Evolutionary conservation across 2,113 vertebrate genomes (phyloP), one percentile per base, ranked within the genome.

Genomic region (Epinephelus cyanopodus): DNA sequence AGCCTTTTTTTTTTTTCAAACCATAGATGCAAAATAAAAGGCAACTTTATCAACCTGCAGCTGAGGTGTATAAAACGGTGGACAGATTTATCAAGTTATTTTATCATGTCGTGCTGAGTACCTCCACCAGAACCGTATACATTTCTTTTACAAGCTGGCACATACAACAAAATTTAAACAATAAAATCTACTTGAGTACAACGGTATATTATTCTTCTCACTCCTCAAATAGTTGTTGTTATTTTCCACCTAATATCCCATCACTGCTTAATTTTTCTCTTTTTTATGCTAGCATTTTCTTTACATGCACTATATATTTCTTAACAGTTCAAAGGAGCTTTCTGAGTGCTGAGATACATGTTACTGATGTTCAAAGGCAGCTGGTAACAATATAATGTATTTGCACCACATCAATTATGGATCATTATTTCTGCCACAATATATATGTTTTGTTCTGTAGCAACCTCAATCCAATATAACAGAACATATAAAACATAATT

Each of bases 101-200:
- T 74, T 18, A 23, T 29, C 33, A 6, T 48, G 45, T 29, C 1
- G 2, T 45, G 39, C 14, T 6, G 6, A 52, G 42, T 53, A 61
- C 7, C 45, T 42, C 8, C 3, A 0, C 21, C 6, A 33, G 33
- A 70, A 10, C 6, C 0, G 14, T 65, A 73, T 15, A 74, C 6
- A 58, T 65, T 61, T 77, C 17, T 57, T 77, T 71, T 47, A 63
- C 29, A 50, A 70, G 45, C 1, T 52, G 23, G 27, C 56, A 47
- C 52, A 25, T 79, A 60, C 19, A 67, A 45, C 45, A 74, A 10
- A 42, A 27, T 72, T 52, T 53, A 29, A 63, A 77, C 45, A 64
- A 57, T 33, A 45, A 78, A 82, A 67, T 56, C 2, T 56, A 71
- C 29, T 60, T n/a, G 13, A 25, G 12, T 58, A 54, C 4, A 68